A percentile compares a stretch with the other conserved stretches of the same genome.
These are phyloP conservation scores for Selene dorsalis DNA, from an alignment of 2,797 vertebrate genomes.

Conservation along the genomic window DNA sequence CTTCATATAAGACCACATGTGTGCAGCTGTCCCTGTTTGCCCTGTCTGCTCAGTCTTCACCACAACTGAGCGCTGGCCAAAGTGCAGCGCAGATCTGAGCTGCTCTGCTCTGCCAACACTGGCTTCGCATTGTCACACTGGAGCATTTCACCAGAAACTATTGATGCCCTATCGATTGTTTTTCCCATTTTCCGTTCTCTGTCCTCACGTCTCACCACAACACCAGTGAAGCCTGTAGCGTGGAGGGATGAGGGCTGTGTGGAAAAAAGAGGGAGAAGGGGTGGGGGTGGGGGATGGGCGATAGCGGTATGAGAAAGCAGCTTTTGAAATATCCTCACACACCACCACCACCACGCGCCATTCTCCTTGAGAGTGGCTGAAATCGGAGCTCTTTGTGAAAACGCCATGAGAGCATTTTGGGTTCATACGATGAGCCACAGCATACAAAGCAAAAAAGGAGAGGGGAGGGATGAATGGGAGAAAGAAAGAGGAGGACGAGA, in stretches of 20 bases:
- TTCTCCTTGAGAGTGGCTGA: constrained; percentile 67
- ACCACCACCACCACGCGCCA: constrained; percentile 11
- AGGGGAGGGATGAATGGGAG: constrained; percentile 53
- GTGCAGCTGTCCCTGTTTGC: constrained; percentile 46
- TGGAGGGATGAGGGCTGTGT: constrained; percentile 10
- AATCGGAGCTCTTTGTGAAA: constrained; percentile 75
- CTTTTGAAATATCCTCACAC: constrained; percentile 64
- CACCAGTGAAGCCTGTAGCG: constrained; percentile 18
- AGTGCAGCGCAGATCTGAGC: constrained; percentile 29
- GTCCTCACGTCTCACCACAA: constrained; percentile 36
- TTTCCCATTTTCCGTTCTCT: constrained; percentile 3
- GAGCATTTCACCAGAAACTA: constrained; percentile 53
- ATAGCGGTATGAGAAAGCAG: constrained; percentile 58
- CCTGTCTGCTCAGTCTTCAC: constrained; percentile 38
- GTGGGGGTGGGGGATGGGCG: constrained; percentile 7
- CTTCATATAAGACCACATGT: constrained; percentile 27
- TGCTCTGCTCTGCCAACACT: constrained; percentile 23
- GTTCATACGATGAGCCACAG: constrained; percentile 53
- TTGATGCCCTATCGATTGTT: constrained; percentile 57
- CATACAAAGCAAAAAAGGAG: constrained; percentile 60
- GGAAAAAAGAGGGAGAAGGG: constrained; percentile 2
- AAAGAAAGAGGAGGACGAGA: constrained; percentile 37
- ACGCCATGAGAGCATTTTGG: constrained; percentile 68
- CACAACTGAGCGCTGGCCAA: constrained; percentile 30
- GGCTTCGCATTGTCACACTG: constrained; percentile 42